Evolutionary conservation across 2,888 invertebrate species (phyloP), one percentile per base, ranked within the genome.

Genomic region (Trimorus sp.): DNA sequence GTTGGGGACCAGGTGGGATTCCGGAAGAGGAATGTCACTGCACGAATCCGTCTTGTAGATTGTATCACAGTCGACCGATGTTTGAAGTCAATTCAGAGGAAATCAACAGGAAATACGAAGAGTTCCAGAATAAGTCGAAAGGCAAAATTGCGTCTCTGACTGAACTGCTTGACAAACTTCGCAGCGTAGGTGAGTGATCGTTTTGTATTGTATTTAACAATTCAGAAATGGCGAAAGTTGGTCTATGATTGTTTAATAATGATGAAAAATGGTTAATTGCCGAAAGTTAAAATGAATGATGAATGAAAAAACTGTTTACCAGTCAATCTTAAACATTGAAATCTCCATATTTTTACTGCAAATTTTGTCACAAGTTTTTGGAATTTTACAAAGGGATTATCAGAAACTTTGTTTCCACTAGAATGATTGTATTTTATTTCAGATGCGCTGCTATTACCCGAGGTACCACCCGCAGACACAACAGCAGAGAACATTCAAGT

Each of bases 81-180:
- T 40, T 40, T 15, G 16, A 51, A 36, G 14, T 38, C 8, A 36
- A 58, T 16, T 45, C 37, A 0, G 84, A 87, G 53, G 56, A 78
- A 26, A 84, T 86, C 45, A 84, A 87, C 1, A 87, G 88, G 62
- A 92, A 93, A 56, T 94, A 93, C 75, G 92, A 93, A 0, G 91
- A 93, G 82, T 91, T 94, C 12, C 93, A 94, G 0, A 93, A 93
- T 56, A 92, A 92, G 56, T 94, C 93, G 70, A 92, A 92, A 0
- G 92, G 94, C 81, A 92, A 94, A 77, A 94, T 95, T 58, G 92
- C 93, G 1, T 93, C 93, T 75, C 87, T 95, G 7, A 92, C 93
- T 0, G 92, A 92, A 9, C 92, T 94, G 85, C 94, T 95, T 12
- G 92, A 93, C n/a, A 92, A 93, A 86, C 93, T 94, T 7, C 92